A percentile compares a stretch with the other conserved stretches of the same genome.
Evolutionary conservation across 2,113 vertebrate species (phyloP).

Genomic region (Ceuthmochares aereus): DNA sequence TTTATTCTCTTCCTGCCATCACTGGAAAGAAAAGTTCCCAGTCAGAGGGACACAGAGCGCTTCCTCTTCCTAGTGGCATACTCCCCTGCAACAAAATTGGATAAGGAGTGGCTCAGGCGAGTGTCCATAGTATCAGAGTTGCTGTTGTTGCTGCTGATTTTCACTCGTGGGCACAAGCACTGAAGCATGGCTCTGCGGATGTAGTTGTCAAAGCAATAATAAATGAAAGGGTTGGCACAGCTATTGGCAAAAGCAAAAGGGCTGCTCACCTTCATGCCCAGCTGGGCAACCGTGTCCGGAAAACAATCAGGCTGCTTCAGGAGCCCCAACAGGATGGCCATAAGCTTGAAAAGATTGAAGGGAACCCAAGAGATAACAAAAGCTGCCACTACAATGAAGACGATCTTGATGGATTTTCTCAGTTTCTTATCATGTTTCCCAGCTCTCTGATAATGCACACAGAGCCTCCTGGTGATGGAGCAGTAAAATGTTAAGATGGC

Average conservation of each 20-base stretch:
- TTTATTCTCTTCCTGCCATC: background rate
- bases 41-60: conserved; percentile 72
- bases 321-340: conserved; percentile 58
- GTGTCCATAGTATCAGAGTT: conserved; percentile 69
- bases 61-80: conserved; percentile 59
- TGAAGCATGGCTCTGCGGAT: conserved; percentile 64
- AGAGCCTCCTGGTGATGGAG: conserved; percentile 77
- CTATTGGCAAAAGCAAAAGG: conserved; percentile 82
- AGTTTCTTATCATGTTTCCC: conserved; percentile 77
- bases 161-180: conserved; percentile 66
- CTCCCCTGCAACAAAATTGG: conserved; percentile 45
- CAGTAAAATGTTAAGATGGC: conserved; percentile 79
- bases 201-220: conserved; percentile 76
- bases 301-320: conserved; percentile 27
- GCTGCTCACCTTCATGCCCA: conserved; percentile 73
- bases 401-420: conserved; percentile 78
- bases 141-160: conserved; percentile 21
- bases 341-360: conserved; percentile 78
- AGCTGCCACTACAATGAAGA: conserved; percentile 72
- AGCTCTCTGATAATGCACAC: conserved; percentile 68
- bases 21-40: background rate
- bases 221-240: conserved; percentile 81
- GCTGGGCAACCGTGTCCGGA: background rate
- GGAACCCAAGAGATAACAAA: conserved; percentile 83
- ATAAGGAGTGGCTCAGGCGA: conserved; percentile 65